Conservation (phyloP, 2,888 invertebrate genomes). For the Cacoxenus indagator region DNA sequence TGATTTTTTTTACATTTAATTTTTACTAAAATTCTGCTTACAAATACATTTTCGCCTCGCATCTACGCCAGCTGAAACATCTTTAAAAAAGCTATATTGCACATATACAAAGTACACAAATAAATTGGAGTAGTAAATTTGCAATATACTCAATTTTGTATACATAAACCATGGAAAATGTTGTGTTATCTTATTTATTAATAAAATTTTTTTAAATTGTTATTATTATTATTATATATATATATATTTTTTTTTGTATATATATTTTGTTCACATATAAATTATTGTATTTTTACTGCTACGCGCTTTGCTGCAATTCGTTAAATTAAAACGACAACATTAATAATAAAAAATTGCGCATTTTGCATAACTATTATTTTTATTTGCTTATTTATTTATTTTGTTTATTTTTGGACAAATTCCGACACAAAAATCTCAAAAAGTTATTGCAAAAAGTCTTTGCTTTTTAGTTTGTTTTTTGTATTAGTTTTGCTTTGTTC, state of each 20-base stretch:
- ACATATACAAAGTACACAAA: too few relatives aligned
- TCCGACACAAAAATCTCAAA: slow-evolving; percentile 5
- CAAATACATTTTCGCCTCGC: too few relatives aligned
- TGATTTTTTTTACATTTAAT: too few relatives aligned
- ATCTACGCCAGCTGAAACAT: too few relatives aligned
- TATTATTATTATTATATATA: neutral
- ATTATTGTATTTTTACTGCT: neutral
- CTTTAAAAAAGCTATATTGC: too few relatives aligned
- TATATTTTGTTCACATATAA: neutral
- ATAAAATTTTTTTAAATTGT: neutral
- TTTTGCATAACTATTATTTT: too few relatives aligned
- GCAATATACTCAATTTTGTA: neutral
- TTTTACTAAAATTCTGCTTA: too few relatives aligned
- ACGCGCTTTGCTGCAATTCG: neutral
- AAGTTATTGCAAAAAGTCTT: neutral
- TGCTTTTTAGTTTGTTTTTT: neutral
- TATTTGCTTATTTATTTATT: neutral
- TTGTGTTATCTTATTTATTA: neutral
- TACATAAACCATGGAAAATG: neutral
- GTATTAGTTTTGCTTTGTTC: neutral
- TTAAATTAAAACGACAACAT: neutral
- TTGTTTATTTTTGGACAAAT: neutral
- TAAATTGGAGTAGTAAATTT: too few relatives aligned
- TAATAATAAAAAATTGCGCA: neutral
- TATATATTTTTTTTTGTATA: neutral